Evolutionary conservation across 2,888 invertebrate genomes (phyloP), one percentile per base, ranked within the genome.

Genomic region (Thyatira batis): DNA sequence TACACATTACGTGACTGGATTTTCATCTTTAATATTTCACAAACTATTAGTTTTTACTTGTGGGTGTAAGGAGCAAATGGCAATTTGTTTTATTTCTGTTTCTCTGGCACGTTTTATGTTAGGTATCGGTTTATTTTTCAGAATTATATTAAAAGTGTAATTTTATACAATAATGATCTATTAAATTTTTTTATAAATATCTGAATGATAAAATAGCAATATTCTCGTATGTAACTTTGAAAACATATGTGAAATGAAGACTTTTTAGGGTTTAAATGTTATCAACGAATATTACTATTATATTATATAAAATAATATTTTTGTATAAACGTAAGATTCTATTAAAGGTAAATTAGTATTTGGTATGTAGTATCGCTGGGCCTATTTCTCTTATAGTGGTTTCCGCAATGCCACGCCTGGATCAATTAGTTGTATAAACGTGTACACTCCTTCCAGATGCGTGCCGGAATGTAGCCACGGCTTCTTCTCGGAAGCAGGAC

Each of bases 401-500:
- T n/a, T n/a, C n/a, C n/a, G 11, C 11, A 11, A 11, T 30, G 1
- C n/a, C 1, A 6, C 11, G 23, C 23, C 2, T 11, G 2, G 3
- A 30, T 11, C 10, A 30, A 11, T 39, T 17, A 8, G 8, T 13
- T 8, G 13, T 17, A 17, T 1, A 17, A 17, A 39, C 39, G 0
- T 17, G 39, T 39, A 13, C 39, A 39, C 5, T 17, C 39, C 51
- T 49, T 45, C 11, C 57, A 94, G 94, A 63, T 97, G 97, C 78
- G 95, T 97, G 17, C 93, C 94, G 20, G 94, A 94, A 65, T 97
- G 97, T 82, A 95, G 95, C 54, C 93, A 93, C 53, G 96, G 96
- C 0, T 96, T 93, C 84, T 96, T 94, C 76, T 93, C 95, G 59
- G 95, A 95, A 63, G 94, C 94, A 4, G 95, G 95, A 0, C 93